A percentile compares a stretch with the other conserved stretches of the same genome.
Evolutionary conservation across 2,797 vertebrate genomes (phyloP).

Genomic region (Rhinogobio ventralis): DNA sequence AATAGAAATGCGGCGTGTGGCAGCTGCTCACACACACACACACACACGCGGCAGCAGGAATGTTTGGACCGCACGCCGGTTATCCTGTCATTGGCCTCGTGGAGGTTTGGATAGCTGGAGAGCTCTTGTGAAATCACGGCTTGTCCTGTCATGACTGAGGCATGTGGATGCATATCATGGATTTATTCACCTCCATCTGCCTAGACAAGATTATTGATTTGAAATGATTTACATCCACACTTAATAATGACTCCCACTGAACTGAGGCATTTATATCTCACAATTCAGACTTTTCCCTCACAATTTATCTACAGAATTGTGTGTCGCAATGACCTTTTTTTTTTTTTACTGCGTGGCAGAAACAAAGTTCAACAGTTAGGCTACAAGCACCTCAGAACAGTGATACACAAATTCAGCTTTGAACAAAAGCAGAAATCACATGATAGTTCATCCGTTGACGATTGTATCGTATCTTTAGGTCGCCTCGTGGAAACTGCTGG

Average conservation of each 20-base stretch:
- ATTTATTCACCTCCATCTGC: neutral
- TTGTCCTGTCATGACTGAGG: slow-evolving; percentile 32
- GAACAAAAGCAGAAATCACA: neutral
- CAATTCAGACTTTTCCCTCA: neutral
- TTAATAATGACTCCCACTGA: neutral
- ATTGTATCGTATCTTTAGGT: neutral
- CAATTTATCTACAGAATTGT: neutral
- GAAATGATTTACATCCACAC: neutral
- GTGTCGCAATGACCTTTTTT: neutral
- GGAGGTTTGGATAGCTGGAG: neutral
- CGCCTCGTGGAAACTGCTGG: slow-evolving; percentile 68
- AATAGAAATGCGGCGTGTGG: neutral
- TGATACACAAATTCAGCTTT: neutral
- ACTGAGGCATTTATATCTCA: neutral
- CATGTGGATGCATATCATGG: slow-evolving; percentile 22
- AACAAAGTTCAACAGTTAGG: neutral
- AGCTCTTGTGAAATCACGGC: slow-evolving; percentile 11
- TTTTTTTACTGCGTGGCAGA: neutral
- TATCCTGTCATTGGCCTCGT: slow-evolving; percentile 18
- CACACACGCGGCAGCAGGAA: slow-evolving; percentile 13
- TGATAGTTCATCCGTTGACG: neutral
- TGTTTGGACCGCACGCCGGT: slow-evolving; percentile 16
- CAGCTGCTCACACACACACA: neutral
- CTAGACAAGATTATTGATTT: slow-evolving; percentile 1
- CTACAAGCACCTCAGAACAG: neutral